Conservation (phyloP, 2,888 invertebrate genomes). For the Rhagophthalmus giganteus region DNA sequence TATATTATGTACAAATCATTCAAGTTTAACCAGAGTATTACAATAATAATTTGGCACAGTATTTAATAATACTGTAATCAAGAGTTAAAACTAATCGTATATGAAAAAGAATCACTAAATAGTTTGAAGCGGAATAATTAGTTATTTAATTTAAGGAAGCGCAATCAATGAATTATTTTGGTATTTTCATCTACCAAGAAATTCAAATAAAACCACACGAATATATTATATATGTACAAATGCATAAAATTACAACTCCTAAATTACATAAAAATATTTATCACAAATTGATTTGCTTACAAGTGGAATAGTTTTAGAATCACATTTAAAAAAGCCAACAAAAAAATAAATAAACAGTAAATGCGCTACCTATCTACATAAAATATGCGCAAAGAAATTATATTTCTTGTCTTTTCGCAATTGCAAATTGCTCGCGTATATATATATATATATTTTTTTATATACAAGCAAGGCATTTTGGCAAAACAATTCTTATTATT, state of each 20-base stretch:
- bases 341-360: slow-evolving; percentile 38
- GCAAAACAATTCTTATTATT: slow-evolving; percentile 17
- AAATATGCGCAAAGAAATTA: slow-evolving; percentile 38
- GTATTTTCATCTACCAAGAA: slow-evolving; percentile 19
- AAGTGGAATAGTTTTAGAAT: slow-evolving; percentile 53
- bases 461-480: slow-evolving; percentile 29
- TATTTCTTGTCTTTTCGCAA: slow-evolving; percentile 34
- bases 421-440: slow-evolving; percentile 15
- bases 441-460: too few species aligned
- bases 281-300: slow-evolving; percentile 55
- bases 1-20: slow-evolving; percentile 30
- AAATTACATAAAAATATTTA: slow-evolving; percentile 40
- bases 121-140: slow-evolving; percentile 12
- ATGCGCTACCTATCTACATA: slow-evolving; percentile 35
- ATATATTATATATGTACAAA: slow-evolving; percentile 32
- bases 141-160: slow-evolving; percentile 27
- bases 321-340: slow-evolving; percentile 53
- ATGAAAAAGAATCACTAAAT: slow-evolving; percentile 18
- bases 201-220: slow-evolving; percentile 29
- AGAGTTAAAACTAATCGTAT: slow-evolving; percentile 29
- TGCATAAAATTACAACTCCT: slow-evolving; percentile 27
- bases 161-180: slow-evolving; percentile 27
- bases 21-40: slow-evolving; percentile 28
- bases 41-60: slow-evolving; percentile 49
- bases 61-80: slow-evolving; percentile 47